Conservation (phyloP, 2,113 vertebrate genomes). For the Cacatua alba region DNA sequence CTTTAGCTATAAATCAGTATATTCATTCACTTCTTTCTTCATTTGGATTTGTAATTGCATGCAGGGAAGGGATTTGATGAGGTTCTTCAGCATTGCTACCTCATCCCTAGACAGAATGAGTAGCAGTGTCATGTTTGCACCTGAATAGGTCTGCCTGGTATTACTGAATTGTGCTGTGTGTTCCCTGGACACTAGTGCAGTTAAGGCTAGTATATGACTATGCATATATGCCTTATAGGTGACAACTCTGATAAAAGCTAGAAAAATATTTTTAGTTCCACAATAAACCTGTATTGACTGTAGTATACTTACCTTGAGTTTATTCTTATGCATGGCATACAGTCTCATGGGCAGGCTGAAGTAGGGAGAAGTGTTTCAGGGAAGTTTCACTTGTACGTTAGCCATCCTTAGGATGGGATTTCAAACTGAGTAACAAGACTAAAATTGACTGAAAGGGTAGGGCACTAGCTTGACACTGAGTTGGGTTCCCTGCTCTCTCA, state of each 20-base stretch:
- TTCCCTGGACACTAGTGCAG: not conserved
- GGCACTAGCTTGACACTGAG: not conserved
- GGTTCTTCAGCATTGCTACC: not conserved
- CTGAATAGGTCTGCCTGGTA: not conserved
- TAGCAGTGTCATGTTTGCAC: not conserved
- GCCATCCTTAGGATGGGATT: not conserved
- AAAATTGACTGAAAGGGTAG: not conserved
- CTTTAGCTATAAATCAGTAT: not conserved
- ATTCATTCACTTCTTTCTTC: not conserved
- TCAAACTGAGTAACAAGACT: not conserved
- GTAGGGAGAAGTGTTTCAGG: not conserved
- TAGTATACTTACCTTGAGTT: not conserved
- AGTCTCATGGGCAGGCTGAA: not conserved
- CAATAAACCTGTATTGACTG: not conserved
- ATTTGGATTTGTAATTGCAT: not conserved
- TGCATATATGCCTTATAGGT: not conserved
- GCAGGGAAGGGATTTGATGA: not conserved
- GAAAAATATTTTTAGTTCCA: not conserved
- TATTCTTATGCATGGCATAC: not conserved
- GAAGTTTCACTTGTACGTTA: not conserved
- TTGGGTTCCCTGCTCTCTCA: not conserved
- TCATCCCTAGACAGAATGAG: not conserved
- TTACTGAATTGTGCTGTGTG: not conserved
- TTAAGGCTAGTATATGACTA: not conserved
- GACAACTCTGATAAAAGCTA: not conserved